phyloP scores from a whole-genome alignment of 2,113 vertebrate genomes.

The Tragelaphus buxtoni region DNA sequence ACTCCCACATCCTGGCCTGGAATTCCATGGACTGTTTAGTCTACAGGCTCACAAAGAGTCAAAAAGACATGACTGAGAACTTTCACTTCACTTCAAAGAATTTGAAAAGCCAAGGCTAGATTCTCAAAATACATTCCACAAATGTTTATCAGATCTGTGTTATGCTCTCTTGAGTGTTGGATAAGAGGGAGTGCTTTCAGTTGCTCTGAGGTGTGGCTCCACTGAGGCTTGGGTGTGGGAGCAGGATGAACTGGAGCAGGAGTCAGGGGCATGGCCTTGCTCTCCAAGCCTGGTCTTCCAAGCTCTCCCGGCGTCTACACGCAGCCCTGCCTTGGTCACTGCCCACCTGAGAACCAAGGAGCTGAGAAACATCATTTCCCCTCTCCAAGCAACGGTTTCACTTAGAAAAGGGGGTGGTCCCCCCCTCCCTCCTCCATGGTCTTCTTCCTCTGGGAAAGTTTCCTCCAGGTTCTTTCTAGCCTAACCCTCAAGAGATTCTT shows the following conservation, averaged over 20 bases:
- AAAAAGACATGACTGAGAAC: neutral
- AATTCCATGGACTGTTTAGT: neutral
- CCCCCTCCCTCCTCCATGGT: neutral
- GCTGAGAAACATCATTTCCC: neutral
- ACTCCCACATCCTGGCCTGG: neutral
- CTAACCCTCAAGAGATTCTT: neutral
- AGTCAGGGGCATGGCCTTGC: neutral
- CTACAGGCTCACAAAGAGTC: neutral
- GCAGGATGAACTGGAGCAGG: too few relatives aligned
- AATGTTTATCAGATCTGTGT: neutral
- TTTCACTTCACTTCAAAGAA: neutral
- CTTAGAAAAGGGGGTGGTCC: neutral
- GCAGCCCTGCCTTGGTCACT: accelerated
- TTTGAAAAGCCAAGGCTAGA: neutral
- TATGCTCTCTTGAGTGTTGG: too few relatives aligned
- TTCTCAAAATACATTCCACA: neutral
- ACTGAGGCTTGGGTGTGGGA: neutral
- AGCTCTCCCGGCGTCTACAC: accelerated
- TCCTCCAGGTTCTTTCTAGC: neutral
- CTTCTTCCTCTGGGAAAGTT: neutral
- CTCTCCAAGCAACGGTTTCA: neutral
- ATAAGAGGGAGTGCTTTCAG: neutral
- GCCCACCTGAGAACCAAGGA: neutral
- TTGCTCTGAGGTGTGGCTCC: neutral
- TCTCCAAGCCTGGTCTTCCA: neutral